Evolutionary conservation across 2,113 vertebrate genomes (phyloP).

Genomic region (Hipposideros armiger): DNA sequence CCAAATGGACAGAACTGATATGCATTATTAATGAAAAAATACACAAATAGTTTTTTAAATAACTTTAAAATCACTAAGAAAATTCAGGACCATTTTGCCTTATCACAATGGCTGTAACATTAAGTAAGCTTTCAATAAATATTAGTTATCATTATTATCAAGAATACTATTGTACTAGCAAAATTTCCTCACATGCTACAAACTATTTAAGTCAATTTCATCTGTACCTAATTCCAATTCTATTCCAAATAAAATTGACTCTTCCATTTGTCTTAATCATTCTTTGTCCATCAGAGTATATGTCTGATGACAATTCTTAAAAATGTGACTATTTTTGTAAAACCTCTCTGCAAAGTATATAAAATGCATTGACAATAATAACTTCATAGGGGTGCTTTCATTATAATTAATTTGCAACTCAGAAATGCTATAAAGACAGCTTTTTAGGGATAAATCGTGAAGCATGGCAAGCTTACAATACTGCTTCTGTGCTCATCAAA

Average conservation of each 20-base stretch:
- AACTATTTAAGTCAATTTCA: neutral
- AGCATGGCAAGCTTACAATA: conserved; percentile 10
- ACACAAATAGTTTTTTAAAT: neutral
- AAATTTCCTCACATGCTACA: neutral
- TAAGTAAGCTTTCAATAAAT: neutral
- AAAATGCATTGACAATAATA: conserved; percentile 18
- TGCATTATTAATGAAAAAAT: neutral
- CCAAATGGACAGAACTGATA: neutral
- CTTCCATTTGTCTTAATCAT: neutral
- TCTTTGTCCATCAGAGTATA: conserved; percentile 15
- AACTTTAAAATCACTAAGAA: neutral
- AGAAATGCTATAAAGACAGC: conserved; percentile 40
- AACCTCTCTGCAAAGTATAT: neutral
- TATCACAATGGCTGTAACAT: neutral
- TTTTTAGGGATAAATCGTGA: conserved; percentile 52
- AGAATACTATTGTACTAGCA: neutral
- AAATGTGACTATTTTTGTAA: conserved; percentile 28
- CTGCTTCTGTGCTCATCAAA: conserved; percentile 30
- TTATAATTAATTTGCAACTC: conserved; percentile 58
- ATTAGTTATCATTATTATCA: neutral
- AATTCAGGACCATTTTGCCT: neutral
- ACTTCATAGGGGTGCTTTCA: neutral
- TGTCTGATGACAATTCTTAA: conserved; percentile 6
- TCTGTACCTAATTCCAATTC: neutral
- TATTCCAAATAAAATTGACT: neutral